Percentiles rank a stretch among this genome's conserved stretches.
Evolutionary conservation across 2,797 vertebrate genomes (phyloP).

Genomic region (Distichodus sexfasciatus): DNA sequence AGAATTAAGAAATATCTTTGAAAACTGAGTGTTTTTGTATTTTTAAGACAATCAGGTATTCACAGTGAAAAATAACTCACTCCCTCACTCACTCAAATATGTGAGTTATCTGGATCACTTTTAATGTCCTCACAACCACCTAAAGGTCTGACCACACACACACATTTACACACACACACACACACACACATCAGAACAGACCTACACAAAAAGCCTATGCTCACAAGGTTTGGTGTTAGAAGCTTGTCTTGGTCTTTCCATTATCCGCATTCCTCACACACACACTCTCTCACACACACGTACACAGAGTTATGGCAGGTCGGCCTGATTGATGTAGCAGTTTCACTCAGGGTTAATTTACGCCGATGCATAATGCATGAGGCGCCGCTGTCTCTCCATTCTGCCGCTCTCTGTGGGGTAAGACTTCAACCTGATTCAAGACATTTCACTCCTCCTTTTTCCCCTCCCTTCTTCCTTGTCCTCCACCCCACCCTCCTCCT

Average conservation of each 20-base stretch:
- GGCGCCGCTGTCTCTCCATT: conserved; percentile 77
- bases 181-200: no score
- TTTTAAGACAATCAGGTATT: not conserved
- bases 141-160: no score
- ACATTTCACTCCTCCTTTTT: conserved; percentile 55
- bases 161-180: not conserved
- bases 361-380: conserved; percentile 87
- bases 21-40: no score
- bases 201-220: no score
- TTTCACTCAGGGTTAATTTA: conserved; percentile 91
- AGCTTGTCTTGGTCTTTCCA: conserved; percentile 1
- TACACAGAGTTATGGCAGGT: conserved; percentile 77
- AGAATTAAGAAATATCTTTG: no score
- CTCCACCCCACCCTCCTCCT: conserved; percentile 60
- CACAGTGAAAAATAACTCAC: conserved; percentile 50
- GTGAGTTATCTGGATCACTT: no score
- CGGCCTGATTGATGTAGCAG: conserved; percentile 89
- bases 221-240: no score
- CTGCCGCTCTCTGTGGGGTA: conserved; percentile 81
- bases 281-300: conserved; percentile 66
- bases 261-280: no score
- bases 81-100: conserved; percentile 69
- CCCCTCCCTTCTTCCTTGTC: conserved; percentile 23
- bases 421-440: conserved; percentile 71
- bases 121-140: no score